Conservation (phyloP, 2,888 invertebrate genomes). For the Chesias legatella region DNA sequence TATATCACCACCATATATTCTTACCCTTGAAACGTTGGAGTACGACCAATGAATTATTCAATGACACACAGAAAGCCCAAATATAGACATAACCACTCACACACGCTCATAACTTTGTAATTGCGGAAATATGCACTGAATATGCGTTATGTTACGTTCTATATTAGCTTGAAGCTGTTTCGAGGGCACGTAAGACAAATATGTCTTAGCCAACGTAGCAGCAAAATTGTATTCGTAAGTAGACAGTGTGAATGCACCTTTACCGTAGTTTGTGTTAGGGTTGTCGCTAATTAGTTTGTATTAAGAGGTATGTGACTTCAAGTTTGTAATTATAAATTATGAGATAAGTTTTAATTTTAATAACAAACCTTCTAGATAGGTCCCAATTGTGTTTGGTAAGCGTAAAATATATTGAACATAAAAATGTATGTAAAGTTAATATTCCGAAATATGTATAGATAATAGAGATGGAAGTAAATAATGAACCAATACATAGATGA, state of each 20-base stretch:
- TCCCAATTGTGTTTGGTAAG: too few relatives aligned
- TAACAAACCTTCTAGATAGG: not conserved
- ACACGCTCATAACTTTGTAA: slow-evolving; percentile 44
- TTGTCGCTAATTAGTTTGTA: slow-evolving; percentile 57
- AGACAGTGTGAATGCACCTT: slow-evolving; percentile 71
- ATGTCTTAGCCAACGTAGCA: slow-evolving; percentile 67
- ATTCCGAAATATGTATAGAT: too few relatives aligned
- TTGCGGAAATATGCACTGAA: slow-evolving; percentile 57
- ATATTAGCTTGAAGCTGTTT: slow-evolving; percentile 59
- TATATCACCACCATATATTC: slow-evolving; percentile 61
- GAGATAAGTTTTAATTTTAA: slow-evolving; percentile 10
- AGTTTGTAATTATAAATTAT: slow-evolving; percentile 34
- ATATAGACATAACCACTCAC: slow-evolving; percentile 71
- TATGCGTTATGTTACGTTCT: slow-evolving; percentile 50
- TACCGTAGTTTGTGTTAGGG: slow-evolving; percentile 51
- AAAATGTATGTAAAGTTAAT: too few relatives aligned
- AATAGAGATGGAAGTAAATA: too few relatives aligned
- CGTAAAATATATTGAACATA: too few relatives aligned
- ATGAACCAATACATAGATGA: too few relatives aligned
- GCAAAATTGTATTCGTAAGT: slow-evolving; percentile 73
- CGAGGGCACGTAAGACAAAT: slow-evolving; percentile 70
- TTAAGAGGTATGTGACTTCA: slow-evolving; percentile 44
- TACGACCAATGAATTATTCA: slow-evolving; percentile 78
- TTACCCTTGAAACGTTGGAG: slow-evolving; percentile 78
- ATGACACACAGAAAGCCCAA: slow-evolving; percentile 75